Conservation (phyloP, 1,140 invertebrate genomes). For the Nephila pilipes region DNA sequence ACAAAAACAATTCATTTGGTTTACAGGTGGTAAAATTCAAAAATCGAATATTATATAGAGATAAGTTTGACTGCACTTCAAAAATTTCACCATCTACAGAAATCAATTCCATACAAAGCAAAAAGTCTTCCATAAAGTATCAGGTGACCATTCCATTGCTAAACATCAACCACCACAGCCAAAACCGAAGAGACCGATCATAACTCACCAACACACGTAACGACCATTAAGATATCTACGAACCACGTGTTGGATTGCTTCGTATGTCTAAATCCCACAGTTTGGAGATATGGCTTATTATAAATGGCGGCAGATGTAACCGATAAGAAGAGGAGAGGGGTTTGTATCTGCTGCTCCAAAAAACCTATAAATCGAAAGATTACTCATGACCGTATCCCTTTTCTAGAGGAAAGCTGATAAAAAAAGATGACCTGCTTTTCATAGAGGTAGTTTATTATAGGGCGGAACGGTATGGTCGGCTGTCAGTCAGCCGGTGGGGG, state of each 20-base stretch:
- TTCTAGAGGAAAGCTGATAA: slow-evolving; percentile 20
- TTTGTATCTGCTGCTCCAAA: slow-evolving; percentile 41
- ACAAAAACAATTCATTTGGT: no score
- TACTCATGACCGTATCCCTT: slow-evolving; percentile 30
- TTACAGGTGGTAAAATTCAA: no score
- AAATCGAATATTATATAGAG: no score
- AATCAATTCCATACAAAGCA: no score
- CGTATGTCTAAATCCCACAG: neutral
- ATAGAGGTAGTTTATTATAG: slow-evolving; percentile 11
- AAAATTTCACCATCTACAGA: no score
- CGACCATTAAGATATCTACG: neutral
- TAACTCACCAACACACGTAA: slow-evolving; percentile 12
- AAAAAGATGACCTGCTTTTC: slow-evolving; percentile 55
- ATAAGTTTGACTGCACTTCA: no score
- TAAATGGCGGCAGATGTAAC: slow-evolving; percentile 36
- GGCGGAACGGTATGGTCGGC: neutral
- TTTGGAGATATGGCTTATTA: slow-evolving; percentile 36
- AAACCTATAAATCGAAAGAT: slow-evolving; percentile 66
- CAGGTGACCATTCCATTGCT: neutral
- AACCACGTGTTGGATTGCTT: slow-evolving; percentile 53
- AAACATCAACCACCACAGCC: neutral
- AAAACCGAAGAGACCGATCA: neutral
- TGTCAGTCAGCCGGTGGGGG: neutral
- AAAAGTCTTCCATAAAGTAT: no score
- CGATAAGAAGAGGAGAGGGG: slow-evolving; percentile 4